phyloP scores from a whole-genome alignment of 1,140 invertebrate genomes.

The Trypoxylus dichotomus region DNA sequence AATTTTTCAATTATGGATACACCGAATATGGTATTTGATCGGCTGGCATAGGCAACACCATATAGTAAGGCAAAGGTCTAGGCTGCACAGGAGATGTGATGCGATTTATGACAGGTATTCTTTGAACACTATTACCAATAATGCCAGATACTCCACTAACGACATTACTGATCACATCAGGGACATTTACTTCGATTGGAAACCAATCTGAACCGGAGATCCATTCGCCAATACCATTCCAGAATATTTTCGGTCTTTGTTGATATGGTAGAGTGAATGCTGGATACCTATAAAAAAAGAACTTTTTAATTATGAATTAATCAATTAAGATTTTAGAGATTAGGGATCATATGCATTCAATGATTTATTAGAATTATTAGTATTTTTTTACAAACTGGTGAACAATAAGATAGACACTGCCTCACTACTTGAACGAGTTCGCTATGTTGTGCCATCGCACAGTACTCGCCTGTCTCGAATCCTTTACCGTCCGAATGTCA shows the following conservation, averaged over 20 bases:
- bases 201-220: constrained; percentile 42
- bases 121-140: constrained; percentile 32
- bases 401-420: no score
- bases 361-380: no score
- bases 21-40: constrained; percentile 27
- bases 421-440: no score
- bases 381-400: no score
- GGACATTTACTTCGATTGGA: constrained; percentile 48
- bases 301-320: neutral
- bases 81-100: constrained; percentile 21
- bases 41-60: constrained; percentile 30
- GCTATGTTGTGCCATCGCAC: no score
- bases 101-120: constrained; percentile 40
- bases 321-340: neutral
- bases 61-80: constrained; percentile 29
- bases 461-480: no score
- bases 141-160: constrained; percentile 33
- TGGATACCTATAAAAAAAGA: neutral
- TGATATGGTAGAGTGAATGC: neutral
- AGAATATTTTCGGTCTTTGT: constrained; percentile 10
- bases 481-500: no score
- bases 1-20: constrained; percentile 37
- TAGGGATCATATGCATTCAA: no score
- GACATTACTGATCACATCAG: constrained; percentile 41
- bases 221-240: constrained; percentile 12